These are phyloP conservation scores for Lysandra coridon DNA, from an alignment of 2,888 invertebrate species.

Conservation along the genomic window DNA sequence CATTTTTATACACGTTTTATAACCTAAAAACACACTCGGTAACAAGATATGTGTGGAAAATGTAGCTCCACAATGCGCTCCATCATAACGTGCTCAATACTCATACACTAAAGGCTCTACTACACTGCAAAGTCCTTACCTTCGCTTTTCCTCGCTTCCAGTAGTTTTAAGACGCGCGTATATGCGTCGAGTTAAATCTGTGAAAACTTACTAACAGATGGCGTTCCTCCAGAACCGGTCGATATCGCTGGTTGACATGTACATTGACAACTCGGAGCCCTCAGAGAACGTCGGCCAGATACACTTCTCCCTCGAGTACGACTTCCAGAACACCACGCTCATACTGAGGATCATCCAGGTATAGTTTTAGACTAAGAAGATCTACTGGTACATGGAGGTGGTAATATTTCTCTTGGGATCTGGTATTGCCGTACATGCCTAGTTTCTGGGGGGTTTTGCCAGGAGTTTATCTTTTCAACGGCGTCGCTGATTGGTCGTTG, in stretches of 20 bases:
- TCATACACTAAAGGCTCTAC: too few species aligned
- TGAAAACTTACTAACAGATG: slow-evolving; percentile 74
- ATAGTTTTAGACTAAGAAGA: slow-evolving; percentile 34
- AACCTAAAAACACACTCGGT: too few species aligned
- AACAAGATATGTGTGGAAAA: too few species aligned
- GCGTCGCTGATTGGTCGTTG: too few species aligned
- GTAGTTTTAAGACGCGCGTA: slow-evolving; percentile 23
- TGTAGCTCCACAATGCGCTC: too few species aligned
- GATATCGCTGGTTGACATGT: slow-evolving; percentile 95
- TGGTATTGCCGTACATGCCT: too few species aligned
- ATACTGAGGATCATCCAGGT: slow-evolving; percentile 95
- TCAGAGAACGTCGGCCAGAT: slow-evolving; percentile 97
- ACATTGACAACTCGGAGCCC: slow-evolving; percentile 95
- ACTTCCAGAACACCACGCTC: slow-evolving; percentile 95
- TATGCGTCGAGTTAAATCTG: slow-evolving; percentile 54
- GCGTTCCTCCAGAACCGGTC: slow-evolving; percentile 92
- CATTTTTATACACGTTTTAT: not conserved
- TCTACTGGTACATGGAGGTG: too few species aligned
- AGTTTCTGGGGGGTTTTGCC: too few species aligned
- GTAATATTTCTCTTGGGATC: too few species aligned
- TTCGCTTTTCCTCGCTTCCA: slow-evolving; percentile 16
- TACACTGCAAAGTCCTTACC: not conserved
- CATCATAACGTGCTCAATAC: too few species aligned
- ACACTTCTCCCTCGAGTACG: slow-evolving; percentile 95
- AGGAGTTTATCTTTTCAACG: too few species aligned